Conservation (phyloP, 2,113 vertebrate species). For the Catharus minimus region DNA sequence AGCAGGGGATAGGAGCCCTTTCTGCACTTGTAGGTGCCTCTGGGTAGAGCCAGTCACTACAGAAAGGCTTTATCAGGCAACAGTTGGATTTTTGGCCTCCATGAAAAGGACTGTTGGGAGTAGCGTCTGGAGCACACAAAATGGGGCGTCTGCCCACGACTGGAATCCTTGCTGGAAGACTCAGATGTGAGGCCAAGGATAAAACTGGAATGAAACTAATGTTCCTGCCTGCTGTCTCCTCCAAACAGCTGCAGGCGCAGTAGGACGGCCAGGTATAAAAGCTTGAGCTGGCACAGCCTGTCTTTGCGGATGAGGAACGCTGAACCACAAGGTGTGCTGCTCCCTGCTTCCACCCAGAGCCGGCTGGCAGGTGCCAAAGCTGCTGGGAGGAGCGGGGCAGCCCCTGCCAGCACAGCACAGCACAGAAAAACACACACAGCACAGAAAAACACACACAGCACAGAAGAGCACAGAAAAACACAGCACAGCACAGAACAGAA, state of each 20-base stretch:
- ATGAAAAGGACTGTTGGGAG: not conserved
- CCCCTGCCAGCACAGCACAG: not conserved
- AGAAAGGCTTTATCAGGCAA: constrained; percentile 16
- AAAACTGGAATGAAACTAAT: constrained; percentile 52
- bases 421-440: not conserved
- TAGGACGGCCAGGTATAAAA: constrained; percentile 22
- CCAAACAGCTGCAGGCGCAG: constrained; percentile 14
- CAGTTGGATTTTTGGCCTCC: not conserved
- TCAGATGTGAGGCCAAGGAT: constrained; percentile 60
- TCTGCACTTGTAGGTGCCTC: not conserved
- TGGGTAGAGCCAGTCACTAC: not conserved
- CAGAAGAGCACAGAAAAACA: not conserved
- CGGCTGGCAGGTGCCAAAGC: constrained; percentile 10
- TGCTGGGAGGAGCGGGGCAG: not conserved
- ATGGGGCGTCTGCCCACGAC: not conserved
- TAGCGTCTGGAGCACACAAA: constrained; percentile 7
- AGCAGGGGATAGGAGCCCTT: not conserved
- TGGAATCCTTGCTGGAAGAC: constrained; percentile 33
- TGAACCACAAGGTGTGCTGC: constrained; percentile 28
- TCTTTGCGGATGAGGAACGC: not conserved
- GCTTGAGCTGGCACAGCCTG: constrained; percentile 19
- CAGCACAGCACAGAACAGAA: not conserved
- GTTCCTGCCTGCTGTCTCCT: constrained; percentile 41
- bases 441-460: no score
- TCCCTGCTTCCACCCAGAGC: not conserved